Conservation (phyloP, 2,797 vertebrate species). For the Tenualosa thibaudeaui region DNA sequence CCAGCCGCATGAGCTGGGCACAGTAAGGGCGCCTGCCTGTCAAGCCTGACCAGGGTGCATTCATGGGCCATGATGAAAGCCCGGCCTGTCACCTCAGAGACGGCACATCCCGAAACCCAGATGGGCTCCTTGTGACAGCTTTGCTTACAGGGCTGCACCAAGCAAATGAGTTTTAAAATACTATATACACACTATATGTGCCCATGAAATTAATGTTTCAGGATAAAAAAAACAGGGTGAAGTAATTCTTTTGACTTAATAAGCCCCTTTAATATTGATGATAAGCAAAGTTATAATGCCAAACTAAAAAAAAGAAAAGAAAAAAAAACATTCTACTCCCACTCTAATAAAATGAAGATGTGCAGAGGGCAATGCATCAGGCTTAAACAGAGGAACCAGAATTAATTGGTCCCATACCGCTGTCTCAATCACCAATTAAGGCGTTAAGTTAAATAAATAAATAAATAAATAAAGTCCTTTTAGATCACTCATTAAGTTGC, state of each 20-base stretch:
- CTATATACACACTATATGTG: not conserved
- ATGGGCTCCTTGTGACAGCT: not conserved
- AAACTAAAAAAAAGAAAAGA: not conserved
- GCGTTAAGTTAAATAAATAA: slow-evolving; percentile 22
- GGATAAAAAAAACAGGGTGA: not conserved
- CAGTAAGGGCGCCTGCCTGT: not conserved
- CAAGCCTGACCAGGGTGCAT: slow-evolving; percentile 2
- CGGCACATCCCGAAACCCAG: not conserved
- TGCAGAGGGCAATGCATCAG: not conserved
- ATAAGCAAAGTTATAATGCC: not conserved
- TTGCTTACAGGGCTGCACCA: not conserved
- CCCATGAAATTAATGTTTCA: not conserved
- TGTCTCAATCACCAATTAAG: slow-evolving; percentile 23
- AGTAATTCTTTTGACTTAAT: not conserved
- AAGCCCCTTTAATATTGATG: not conserved
- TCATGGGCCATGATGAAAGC: slow-evolving; percentile 19
- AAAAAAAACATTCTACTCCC: not conserved
- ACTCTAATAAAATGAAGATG: not conserved
- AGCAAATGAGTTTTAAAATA: not conserved
- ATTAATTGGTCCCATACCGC: slow-evolving; percentile 18
- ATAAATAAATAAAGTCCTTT: slow-evolving; percentile 10
- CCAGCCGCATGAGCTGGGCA: not conserved
- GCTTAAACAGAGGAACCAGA: slow-evolving; percentile 8
- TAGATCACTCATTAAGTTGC: slow-evolving; percentile 19
- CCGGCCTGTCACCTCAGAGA: slow-evolving; percentile 3